Evolutionary conservation across 2,113 vertebrate genomes (phyloP), one percentile per base, ranked within the genome.

Genomic region (Neodon shergylaensis): DNA sequence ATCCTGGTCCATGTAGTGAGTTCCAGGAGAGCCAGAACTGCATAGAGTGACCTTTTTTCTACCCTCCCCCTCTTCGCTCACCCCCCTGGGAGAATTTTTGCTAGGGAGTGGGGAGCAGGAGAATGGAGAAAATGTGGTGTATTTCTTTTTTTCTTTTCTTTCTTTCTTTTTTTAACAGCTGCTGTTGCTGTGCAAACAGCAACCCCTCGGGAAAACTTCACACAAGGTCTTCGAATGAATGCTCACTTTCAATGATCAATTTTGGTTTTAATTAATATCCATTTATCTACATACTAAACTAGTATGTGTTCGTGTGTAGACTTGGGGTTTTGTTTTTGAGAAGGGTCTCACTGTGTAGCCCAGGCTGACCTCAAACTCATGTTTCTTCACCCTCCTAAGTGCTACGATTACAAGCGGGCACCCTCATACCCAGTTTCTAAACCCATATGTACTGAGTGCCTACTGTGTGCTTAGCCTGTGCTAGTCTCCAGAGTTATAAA

Each of bases 401-500:
- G 84, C 42, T n/a, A 36, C 2, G 3, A 24, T 47, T 68, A 49
- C 63, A 24, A 68, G 65, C 17, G 24, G 83, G 10, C 16, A 0
- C 65, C 17, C 54, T 39, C 39, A 47, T 7, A 33, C 82, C 28
- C 44, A 36, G 44, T 86, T 86, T 49, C 49, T 28, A 88, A 88
- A 73, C 24, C 49, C 52, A 61, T 72, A 65, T 39, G 36, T 39
- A 44, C 7, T 61, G 16, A 68, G n/a, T 44, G 33, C n/a, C 52
- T 81, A 52, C 58, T n/a, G 7, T 61, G 13, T 63, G 42, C 61
- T n/a, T 88, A n/a, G n/a, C 17, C 39, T 81, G 16, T 8, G 19
- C 44, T 91, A 79, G 36, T 89, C 88, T 84, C 58, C 88, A 86
- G 68, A 94, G 24, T 31, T 76, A 9, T 86, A 42, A 96, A 81